phyloP scores from a whole-genome alignment of 2,888 invertebrate species.

The Lasioglossum lativentre region DNA sequence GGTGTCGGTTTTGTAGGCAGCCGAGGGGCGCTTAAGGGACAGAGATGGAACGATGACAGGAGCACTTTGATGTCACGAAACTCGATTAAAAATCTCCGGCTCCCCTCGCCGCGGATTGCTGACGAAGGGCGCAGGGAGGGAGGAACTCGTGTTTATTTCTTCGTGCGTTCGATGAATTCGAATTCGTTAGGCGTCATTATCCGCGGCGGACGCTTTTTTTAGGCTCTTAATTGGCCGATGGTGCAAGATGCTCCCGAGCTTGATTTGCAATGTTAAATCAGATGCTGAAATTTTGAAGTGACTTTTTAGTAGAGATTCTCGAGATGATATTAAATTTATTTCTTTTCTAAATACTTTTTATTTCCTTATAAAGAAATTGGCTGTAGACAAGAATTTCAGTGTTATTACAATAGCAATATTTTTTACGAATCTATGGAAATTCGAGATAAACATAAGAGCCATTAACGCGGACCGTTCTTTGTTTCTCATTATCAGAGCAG shows the following conservation, averaged over 20 bases:
- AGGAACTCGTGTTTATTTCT: slow-evolving; percentile 57
- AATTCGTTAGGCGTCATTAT: slow-evolving; percentile 55
- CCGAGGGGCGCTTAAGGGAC: slow-evolving; percentile 13
- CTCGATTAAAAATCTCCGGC: slow-evolving; percentile 76
- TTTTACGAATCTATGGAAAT: background rate
- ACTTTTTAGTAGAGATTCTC: too few relatives aligned
- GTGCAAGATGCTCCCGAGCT: background rate
- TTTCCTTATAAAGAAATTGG: background rate
- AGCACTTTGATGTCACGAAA: slow-evolving; percentile 75
- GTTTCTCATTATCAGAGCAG: background rate
- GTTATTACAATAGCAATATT: background rate
- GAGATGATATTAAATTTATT: too few relatives aligned
- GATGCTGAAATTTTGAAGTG: background rate
- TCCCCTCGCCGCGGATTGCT: slow-evolving; percentile 60
- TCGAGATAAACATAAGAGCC: background rate
- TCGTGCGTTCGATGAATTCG: slow-evolving; percentile 39
- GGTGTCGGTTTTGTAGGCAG: slow-evolving; percentile 1
- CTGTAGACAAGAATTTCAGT: background rate
- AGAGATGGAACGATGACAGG: slow-evolving; percentile 69
- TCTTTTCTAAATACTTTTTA: too few relatives aligned
- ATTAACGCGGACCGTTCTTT: background rate
- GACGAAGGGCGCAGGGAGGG: slow-evolving; percentile 31
- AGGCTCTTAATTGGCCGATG: slow-evolving; percentile 6
- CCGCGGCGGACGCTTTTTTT: background rate
- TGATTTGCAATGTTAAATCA: background rate